These are phyloP conservation scores for Drosophila ohnishii DNA, from an alignment of 1,140 invertebrate species.

Conservation along the genomic window DNA sequence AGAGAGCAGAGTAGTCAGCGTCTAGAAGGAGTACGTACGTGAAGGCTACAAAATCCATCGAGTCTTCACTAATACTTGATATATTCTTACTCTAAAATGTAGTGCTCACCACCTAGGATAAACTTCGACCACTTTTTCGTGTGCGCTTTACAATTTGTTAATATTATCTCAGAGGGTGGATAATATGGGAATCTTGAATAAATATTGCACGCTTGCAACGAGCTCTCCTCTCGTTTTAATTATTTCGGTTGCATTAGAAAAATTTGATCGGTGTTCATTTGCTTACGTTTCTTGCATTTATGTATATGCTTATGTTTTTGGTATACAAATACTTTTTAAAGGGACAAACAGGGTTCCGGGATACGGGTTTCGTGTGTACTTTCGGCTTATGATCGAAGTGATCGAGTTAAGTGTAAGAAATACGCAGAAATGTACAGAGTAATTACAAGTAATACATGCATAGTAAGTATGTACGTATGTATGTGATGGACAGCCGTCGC, in stretches of 20 bases:
- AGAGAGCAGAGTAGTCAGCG: constrained; percentile 20
- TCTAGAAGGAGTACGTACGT: neutral
- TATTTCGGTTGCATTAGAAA: constrained; percentile 55
- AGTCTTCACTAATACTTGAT: constrained; percentile 12
- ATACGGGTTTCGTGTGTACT: constrained; percentile 32
- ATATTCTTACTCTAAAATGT: neutral
- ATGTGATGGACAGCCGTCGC: neutral
- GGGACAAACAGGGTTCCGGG: constrained; percentile 30
- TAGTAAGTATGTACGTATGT: constrained; percentile 39
- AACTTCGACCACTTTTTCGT: constrained; percentile 24
- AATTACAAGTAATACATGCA: constrained; percentile 74
- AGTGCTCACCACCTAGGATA: constrained; percentile 4
- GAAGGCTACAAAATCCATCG: neutral
- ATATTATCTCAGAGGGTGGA: constrained; percentile 21
- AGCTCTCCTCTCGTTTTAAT: constrained; percentile 49
- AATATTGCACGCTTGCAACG: constrained; percentile 52
- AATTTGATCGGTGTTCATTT: constrained; percentile 50
- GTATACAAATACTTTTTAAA: constrained; percentile 72
- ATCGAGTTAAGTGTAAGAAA: constrained; percentile 41
- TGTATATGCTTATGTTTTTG: constrained; percentile 42
- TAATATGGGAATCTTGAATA: constrained; percentile 40
- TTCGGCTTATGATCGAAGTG: constrained; percentile 52
- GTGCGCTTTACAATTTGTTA: constrained; percentile 68
- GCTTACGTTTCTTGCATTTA: constrained; percentile 26
- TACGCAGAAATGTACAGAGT: constrained; percentile 76